These are phyloP conservation scores for Ivindomyrus marchei DNA, from an alignment of 2,113 vertebrate species.

Conservation along the genomic window DNA sequence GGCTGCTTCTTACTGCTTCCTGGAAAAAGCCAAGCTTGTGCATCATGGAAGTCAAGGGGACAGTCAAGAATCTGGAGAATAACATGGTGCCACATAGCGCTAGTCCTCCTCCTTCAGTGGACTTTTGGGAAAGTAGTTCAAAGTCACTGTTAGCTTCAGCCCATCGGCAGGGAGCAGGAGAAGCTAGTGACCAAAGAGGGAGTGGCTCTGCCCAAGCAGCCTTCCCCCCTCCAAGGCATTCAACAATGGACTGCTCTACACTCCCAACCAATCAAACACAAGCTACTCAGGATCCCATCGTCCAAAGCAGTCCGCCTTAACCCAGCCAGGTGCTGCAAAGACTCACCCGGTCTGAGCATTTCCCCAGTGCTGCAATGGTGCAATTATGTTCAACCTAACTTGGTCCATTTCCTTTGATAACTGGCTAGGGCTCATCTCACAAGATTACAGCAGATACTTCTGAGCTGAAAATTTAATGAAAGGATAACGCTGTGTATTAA, in stretches of 20 bases:
- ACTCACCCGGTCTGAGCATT: not conserved
- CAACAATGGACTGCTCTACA: not conserved
- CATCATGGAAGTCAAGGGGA: constrained; percentile 37
- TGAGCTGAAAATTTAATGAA: not conserved
- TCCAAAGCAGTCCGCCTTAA: not conserved
- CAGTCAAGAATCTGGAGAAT: not conserved
- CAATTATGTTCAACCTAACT: not conserved
- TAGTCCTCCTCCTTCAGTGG: not conserved
- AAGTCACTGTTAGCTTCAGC: constrained; percentile 59
- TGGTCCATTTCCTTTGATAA: not conserved
- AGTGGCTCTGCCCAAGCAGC: constrained; percentile 38
- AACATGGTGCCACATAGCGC: not conserved
- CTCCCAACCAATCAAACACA: not conserved
- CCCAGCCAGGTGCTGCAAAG: not conserved
- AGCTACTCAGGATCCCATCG: not conserved
- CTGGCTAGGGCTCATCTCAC: not conserved
- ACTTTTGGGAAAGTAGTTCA: not conserved
- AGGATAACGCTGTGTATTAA: constrained; percentile 3
- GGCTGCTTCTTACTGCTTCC: constrained; percentile 71
- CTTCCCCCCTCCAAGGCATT: constrained; percentile 83
- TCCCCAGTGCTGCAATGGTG: not conserved
- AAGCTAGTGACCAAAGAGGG: constrained; percentile 88
- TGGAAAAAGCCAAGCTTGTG: constrained; percentile 66
- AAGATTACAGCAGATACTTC: not conserved
- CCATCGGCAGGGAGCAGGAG: constrained; percentile 88